Evolutionary conservation across 2,888 invertebrate genomes (phyloP).

Genomic region (Platycheirus albimanus): DNA sequence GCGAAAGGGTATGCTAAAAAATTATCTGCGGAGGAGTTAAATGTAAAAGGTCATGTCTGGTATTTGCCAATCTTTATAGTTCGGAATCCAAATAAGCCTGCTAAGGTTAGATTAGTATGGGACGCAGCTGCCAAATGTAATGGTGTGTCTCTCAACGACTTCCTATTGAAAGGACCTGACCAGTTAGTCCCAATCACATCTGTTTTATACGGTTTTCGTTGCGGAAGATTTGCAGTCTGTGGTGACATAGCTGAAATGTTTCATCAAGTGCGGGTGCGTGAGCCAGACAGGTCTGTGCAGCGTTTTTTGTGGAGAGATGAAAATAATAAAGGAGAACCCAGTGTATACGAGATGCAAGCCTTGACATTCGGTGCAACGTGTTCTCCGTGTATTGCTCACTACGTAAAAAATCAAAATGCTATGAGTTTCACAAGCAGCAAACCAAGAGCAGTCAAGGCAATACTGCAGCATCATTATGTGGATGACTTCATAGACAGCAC

Average conservation of each 20-base stretch:
- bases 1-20: slow-evolving; percentile 20
- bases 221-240: slow-evolving; percentile 1
- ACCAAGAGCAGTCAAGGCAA: slow-evolving; percentile 22
- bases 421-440: not conserved
- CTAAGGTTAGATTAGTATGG: slow-evolving; percentile 76
- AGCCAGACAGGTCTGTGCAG: slow-evolving; percentile 68
- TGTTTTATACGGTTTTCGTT: slow-evolving; percentile 8
- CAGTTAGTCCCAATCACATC: slow-evolving; percentile 29
- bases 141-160: slow-evolving; percentile 76
- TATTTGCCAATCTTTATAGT: slow-evolving; percentile 3
- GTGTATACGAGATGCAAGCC: slow-evolving; percentile 12
- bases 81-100: slow-evolving; percentile 75
- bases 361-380: slow-evolving; percentile 29
- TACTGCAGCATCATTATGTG: slow-evolving; percentile 28
- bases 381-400: not conserved
- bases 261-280: slow-evolving; percentile 52
- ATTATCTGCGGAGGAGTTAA: not conserved
- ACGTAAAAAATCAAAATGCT: not conserved
- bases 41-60: not conserved
- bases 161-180: slow-evolving; percentile 78
- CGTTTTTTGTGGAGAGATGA: slow-evolving; percentile 76
- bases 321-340: slow-evolving; percentile 43
- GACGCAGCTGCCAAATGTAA: slow-evolving; percentile 77
- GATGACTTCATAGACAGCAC: slow-evolving; percentile 31
- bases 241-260: slow-evolving; percentile 49